Percentiles rank a stretch among this genome's conserved stretches.
These are phyloP conservation scores for Drosophila prostipennis DNA, from an alignment of 2,888 invertebrate genomes.

Conservation along the genomic window DNA sequence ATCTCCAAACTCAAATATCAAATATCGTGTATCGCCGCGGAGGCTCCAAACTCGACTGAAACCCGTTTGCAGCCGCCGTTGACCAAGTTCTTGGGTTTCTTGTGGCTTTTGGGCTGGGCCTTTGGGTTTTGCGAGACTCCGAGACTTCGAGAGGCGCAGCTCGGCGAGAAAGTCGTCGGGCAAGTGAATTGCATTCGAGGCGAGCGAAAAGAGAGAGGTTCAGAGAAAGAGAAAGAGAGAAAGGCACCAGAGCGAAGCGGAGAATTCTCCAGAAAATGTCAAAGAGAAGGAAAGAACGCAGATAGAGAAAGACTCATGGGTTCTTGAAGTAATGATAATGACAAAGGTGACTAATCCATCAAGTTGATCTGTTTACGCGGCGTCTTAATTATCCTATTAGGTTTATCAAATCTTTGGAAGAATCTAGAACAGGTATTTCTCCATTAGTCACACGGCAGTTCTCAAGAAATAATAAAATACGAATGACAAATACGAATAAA, in stretches of 20 bases:
- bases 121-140: background rate
- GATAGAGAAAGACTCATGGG: slow-evolving; percentile 8
- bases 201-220: slow-evolving; percentile 9
- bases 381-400: background rate
- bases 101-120: slow-evolving; percentile 10
- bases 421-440: background rate
- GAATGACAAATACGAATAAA: too few relatives aligned
- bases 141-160: slow-evolving; percentile 7
- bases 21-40: slow-evolving; percentile 47
- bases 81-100: slow-evolving; percentile 52
- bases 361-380: background rate
- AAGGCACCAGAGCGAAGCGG: background rate
- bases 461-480: too few relatives aligned
- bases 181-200: slow-evolving; percentile 41
- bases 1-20: background rate
- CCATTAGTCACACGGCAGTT: background rate
- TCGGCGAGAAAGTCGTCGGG: slow-evolving; percentile 64
- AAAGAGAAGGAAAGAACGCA: too few relatives aligned
- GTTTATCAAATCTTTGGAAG: background rate
- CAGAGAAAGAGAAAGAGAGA: slow-evolving; percentile 5
- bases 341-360: slow-evolving; percentile 21
- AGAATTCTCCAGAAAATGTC: slow-evolving; percentile 9
- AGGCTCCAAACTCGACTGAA: slow-evolving; percentile 66
- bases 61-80: slow-evolving; percentile 66
- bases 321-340: background rate